Evolutionary conservation across 92 coral and sea anemone genomes (phyloP).

Genomic region (Parazoanthus swiftii): DNA sequence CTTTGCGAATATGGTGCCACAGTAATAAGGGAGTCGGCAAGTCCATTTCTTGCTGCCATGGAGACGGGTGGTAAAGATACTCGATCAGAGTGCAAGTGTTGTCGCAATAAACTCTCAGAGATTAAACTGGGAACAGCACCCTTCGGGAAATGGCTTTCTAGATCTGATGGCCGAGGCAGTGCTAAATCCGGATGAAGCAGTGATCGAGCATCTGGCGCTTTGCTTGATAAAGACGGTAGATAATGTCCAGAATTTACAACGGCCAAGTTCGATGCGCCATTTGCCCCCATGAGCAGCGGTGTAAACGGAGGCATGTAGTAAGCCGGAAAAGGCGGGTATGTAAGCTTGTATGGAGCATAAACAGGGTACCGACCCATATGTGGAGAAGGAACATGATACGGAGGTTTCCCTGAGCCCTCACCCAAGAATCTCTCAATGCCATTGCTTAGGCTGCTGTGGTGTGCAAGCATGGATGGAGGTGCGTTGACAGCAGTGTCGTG

Average conservation of each 20-base stretch:
- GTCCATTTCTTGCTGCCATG: slow-evolving; percentile 77
- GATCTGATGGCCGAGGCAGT: slow-evolving; percentile 10
- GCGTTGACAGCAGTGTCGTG: background rate
- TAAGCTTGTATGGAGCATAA: slow-evolving; percentile 76
- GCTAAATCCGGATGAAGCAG: slow-evolving; percentile 27
- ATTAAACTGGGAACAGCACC: slow-evolving; percentile 12
- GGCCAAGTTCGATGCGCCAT: slow-evolving; percentile 81
- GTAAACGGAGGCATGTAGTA: slow-evolving; percentile 83
- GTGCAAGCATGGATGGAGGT: slow-evolving; percentile 11
- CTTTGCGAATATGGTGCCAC: slow-evolving; percentile 95
- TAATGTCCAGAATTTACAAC: slow-evolving; percentile 78
- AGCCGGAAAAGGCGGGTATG: slow-evolving; percentile 75
- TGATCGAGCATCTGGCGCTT: background rate
- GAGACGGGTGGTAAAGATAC: slow-evolving; percentile 64
- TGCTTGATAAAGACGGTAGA: slow-evolving; percentile 59
- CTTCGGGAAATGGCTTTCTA: slow-evolving; percentile 30
- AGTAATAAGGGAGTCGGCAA: slow-evolving; percentile 83
- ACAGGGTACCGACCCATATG: slow-evolving; percentile 44
- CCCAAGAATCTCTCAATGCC: slow-evolving; percentile 54
- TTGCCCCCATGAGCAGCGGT: slow-evolving; percentile 69
- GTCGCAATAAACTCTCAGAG: slow-evolving; percentile 31
- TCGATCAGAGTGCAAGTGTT: slow-evolving; percentile 44
- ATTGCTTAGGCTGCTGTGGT: slow-evolving; percentile 46
- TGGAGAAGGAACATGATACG: slow-evolving; percentile 40
- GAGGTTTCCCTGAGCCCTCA: slow-evolving; percentile 44